Base-by-base conservation (phyloP, 2,888 invertebrate species). In the Amphipoea oculea region DNA sequence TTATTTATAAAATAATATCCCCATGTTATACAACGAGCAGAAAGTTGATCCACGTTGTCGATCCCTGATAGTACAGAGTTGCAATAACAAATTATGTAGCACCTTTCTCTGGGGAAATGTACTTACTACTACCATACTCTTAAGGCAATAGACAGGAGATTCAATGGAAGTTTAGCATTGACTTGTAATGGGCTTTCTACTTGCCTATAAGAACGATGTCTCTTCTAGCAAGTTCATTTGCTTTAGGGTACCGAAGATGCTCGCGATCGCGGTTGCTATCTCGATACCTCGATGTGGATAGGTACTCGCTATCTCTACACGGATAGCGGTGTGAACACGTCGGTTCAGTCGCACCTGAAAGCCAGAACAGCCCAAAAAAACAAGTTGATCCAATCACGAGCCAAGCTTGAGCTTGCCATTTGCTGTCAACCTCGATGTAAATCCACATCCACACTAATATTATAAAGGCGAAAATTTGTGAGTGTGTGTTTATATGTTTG, bases 1-100 rank as follows among this genome's bases (percentile, higher is more conserved):
- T 84, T 86, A 84, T 81, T 87, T 84, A 86, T 88, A 88, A 84
- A 84, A 84, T 81, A 81, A 79, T 88, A 84, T 76, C 78, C 82
- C 77, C 68, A 20, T 42, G 79, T 87, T 86, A 84, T 80, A 82
- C 74, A 87, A 87, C 78, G 20, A 81, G 70, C 84, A 78, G 86
- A 88, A 88, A 88, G 82, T 84, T 78, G 79, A 88, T 80, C 72
- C 63, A 67, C 63, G 73, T 65, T 67, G 70, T 42, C 62, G 78
- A 81, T 81, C 60, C 77, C 74, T 54, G 81, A 76, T 77, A 82
- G 75, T 23, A 29, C 17, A 57, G 70, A 63, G 76, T 71, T 78
- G 76, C 79, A 82, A 84, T 73, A 84, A 76, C 48, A 82, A 79
- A 79, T 79, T 75, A 72, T 82, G 67, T 60, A 63, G 75, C 66